Conservation (phyloP, 2,888 invertebrate genomes). For the Temnothorax rugatulus region DNA sequence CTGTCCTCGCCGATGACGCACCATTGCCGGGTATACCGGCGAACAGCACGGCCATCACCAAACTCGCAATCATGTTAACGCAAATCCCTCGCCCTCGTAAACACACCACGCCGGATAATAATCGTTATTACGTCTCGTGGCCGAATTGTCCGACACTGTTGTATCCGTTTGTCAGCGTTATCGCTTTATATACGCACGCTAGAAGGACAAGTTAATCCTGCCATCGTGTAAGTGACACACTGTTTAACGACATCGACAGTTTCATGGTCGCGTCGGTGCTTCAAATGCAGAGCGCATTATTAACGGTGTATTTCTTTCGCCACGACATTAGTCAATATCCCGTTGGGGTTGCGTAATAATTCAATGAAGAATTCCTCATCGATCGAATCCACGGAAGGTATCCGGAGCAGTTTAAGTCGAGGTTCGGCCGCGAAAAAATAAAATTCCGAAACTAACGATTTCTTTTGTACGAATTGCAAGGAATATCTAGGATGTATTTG, state of each 20-base stretch:
- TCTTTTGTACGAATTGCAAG: background rate
- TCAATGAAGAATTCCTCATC: background rate
- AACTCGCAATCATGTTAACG: slow-evolving; percentile 36
- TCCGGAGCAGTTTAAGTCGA: background rate
- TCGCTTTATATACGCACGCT: slow-evolving; percentile 68
- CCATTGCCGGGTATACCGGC: background rate
- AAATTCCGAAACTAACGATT: background rate
- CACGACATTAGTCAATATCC: slow-evolving; percentile 34
- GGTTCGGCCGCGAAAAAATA: slow-evolving; percentile 3
- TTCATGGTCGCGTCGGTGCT: slow-evolving; percentile 79
- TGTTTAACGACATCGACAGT: slow-evolving; percentile 72
- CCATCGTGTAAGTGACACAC: slow-evolving; percentile 57
- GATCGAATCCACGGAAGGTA: background rate
- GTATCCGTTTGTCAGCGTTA: slow-evolving; percentile 57
- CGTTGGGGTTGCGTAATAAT: slow-evolving; percentile 61
- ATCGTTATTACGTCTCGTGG: slow-evolving; percentile 29
- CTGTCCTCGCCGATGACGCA: slow-evolving; percentile 54
- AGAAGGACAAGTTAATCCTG: slow-evolving; percentile 68
- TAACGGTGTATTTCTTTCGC: slow-evolving; percentile 68
- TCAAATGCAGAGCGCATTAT: slow-evolving; percentile 79
- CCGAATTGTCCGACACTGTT: slow-evolving; percentile 54
- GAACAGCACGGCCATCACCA: slow-evolving; percentile 12
- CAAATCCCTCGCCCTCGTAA: slow-evolving; percentile 21
- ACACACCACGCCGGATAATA: slow-evolving; percentile 1
- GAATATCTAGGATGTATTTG: background rate